phyloP scores from a whole-genome alignment of 2,888 invertebrate species.

The Metellina segmentata region DNA sequence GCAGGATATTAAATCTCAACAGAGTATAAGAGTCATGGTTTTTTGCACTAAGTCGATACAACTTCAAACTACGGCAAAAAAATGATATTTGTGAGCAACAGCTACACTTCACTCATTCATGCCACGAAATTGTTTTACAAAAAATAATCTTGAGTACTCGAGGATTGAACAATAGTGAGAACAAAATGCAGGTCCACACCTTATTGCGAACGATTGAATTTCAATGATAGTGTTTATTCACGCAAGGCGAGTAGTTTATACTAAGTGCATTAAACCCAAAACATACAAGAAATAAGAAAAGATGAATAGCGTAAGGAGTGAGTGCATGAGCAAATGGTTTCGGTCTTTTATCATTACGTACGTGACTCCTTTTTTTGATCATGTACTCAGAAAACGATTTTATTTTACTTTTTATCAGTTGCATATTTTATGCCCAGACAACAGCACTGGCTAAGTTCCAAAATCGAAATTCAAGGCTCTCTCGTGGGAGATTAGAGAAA shows the following conservation, averaged over 20 bases:
- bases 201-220: background rate
- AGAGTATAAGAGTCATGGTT: too few species aligned
- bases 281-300: too few species aligned
- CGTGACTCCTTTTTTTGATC: background rate
- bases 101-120: too few species aligned
- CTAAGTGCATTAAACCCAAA: background rate
- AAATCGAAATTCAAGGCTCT: conserved; percentile 55
- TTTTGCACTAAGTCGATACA: too few species aligned
- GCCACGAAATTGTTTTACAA: too few species aligned
- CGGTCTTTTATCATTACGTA: background rate
- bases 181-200: background rate
- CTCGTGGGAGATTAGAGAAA: conserved; percentile 9
- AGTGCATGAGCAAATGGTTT: background rate
- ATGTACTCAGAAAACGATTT: conserved; percentile 26
- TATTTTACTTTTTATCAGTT: conserved; percentile 54
- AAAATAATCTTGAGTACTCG: too few species aligned
- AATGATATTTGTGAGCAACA: too few species aligned
- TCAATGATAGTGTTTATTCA: background rate
- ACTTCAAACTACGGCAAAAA: too few species aligned
- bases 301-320: background rate
- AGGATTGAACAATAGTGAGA: too few species aligned
- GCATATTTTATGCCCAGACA: conserved; percentile 56
- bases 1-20: too few species aligned
- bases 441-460: conserved; percentile 43
- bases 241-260: background rate